phyloP scores from a whole-genome alignment of 1,140 invertebrate species.

The Spodoptera frugiperda region DNA sequence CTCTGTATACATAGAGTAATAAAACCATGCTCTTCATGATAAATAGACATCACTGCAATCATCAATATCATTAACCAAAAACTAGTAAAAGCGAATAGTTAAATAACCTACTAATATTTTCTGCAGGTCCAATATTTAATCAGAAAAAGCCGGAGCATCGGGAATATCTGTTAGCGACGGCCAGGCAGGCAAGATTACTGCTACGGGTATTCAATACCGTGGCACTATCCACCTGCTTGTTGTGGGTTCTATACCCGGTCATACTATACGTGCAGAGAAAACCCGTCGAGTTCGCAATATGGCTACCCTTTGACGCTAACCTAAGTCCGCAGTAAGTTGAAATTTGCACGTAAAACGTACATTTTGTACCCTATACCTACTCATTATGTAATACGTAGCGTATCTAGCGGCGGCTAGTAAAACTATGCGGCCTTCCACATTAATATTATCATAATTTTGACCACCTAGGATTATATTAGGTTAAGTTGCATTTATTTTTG shows the following conservation, averaged over 20 bases:
- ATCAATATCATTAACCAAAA: background rate
- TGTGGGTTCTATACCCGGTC: conserved; percentile 67
- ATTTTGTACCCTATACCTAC: conserved; percentile 13
- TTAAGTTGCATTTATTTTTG: too few relatives aligned
- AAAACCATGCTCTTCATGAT: too few relatives aligned
- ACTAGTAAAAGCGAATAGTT: background rate
- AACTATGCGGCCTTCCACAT: conserved; percentile 9
- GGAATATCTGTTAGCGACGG: conserved; percentile 52
- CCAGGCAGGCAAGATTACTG: conserved; percentile 53
- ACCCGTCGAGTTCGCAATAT: conserved; percentile 66
- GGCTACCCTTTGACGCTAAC: conserved; percentile 69
- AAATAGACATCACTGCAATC: too few relatives aligned
- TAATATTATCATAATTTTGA: conserved; percentile 36
- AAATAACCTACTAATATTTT: background rate
- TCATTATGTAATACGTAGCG: conserved; percentile 19
- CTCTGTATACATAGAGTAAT: too few relatives aligned
- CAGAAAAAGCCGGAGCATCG: conserved; percentile 60
- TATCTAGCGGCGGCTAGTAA: background rate
- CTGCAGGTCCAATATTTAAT: conserved; percentile 67
- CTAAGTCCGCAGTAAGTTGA: conserved; percentile 61
- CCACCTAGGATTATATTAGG: background rate
- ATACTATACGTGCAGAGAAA: conserved; percentile 62
- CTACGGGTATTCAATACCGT: conserved; percentile 60
- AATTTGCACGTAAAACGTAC: conserved; percentile 32
- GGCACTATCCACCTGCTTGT: conserved; percentile 63